Percentiles rank a stretch among this genome's conserved stretches.
Evolutionary conservation across 2,888 invertebrate species (phyloP).

Genomic region (Orthosia incerta): DNA sequence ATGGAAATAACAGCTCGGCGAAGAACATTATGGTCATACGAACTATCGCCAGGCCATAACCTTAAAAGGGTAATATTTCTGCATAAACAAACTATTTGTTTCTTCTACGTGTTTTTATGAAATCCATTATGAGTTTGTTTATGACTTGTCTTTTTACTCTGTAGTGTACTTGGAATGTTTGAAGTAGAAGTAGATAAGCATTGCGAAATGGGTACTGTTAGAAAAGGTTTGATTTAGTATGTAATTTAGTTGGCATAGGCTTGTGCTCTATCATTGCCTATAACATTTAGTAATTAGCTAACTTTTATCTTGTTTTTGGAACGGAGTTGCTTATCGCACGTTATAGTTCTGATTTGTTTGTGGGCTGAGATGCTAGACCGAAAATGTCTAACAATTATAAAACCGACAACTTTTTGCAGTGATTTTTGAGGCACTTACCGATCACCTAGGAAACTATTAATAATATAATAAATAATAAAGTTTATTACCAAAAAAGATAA

Average conservation of each 20-base stretch:
- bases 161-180: constrained; percentile 26
- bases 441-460: no score
- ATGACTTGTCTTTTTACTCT: constrained; percentile 34
- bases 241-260: constrained; percentile 17
- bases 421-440: no score
- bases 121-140: constrained; percentile 59
- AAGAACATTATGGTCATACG: constrained; percentile 82
- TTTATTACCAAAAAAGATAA: no score
- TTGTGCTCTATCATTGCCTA: constrained; percentile 6
- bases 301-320: no score
- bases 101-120: constrained; percentile 68
- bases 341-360: no score
- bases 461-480: no score
- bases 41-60: constrained; percentile 80
- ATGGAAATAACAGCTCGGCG: constrained; percentile 84
- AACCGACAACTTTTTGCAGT: no score
- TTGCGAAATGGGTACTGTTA: constrained; percentile 9
- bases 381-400: no score
- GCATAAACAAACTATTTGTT: constrained; percentile 79
- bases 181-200: constrained; percentile 36
- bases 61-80: constrained; percentile 78
- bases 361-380: no score
- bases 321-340: no score
- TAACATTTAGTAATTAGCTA: neutral
- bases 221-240: constrained; percentile 41